Conservation (phyloP, 2,113 vertebrate species). For the Phycodurus eques region DNA sequence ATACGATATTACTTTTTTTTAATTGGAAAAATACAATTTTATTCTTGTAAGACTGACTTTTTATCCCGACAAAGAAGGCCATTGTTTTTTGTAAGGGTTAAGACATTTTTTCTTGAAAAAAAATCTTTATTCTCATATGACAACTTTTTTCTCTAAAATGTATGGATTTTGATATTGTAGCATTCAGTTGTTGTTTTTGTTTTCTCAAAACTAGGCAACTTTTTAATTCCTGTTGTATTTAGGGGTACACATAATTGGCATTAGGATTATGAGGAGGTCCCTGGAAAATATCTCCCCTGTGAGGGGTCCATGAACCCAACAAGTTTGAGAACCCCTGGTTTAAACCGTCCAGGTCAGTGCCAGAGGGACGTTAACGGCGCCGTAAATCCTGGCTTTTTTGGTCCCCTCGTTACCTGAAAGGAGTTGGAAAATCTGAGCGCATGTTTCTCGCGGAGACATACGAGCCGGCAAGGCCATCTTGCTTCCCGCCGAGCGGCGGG, state of each 20-base stretch:
- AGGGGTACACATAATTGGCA: background rate
- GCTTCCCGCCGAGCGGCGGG: constrained; percentile 58
- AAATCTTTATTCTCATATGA: no score
- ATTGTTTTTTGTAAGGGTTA: no score
- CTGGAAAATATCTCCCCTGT: background rate
- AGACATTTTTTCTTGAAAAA: no score
- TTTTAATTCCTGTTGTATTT: constrained; percentile 9
- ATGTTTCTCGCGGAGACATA: constrained; percentile 58
- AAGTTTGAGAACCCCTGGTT: background rate
- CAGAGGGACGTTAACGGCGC: constrained; percentile 63
- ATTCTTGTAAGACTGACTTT: no score
- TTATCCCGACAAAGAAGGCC: no score
- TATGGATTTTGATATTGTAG: no score
- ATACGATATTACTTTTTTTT: no score
- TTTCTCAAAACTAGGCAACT: background rate
- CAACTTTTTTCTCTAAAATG: no score
- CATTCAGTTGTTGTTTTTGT: background rate
- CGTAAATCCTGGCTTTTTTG: constrained; percentile 69
- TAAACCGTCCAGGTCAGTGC: constrained; percentile 45
- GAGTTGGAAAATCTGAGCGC: constrained; percentile 50
- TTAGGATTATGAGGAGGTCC: background rate
- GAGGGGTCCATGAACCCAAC: background rate
- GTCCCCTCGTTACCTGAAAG: constrained; percentile 38
- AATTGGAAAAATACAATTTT: no score
- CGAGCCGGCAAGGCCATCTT: constrained; percentile 63